A percentile compares a stretch with the other conserved stretches of the same genome.
These are phyloP conservation scores for Dioctria rufipes DNA, from an alignment of 2,888 invertebrate genomes.

Conservation along the genomic window DNA sequence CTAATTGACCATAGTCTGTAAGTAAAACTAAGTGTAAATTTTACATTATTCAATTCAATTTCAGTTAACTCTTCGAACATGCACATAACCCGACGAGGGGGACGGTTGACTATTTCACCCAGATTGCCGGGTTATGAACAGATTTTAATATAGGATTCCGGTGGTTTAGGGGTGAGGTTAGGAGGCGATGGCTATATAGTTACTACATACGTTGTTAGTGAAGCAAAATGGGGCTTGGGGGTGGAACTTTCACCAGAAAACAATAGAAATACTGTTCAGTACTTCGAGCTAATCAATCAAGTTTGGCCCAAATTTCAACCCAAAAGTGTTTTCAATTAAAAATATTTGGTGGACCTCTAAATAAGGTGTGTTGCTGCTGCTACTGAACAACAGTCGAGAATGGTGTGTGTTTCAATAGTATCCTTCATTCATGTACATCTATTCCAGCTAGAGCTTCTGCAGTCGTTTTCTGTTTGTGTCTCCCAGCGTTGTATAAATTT, in stretches of 20 bases:
- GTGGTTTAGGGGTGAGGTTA: no score
- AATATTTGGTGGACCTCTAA: background rate
- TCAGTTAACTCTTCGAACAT: no score
- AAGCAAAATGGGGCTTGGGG: background rate
- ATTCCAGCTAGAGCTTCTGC: background rate
- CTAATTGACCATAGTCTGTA: constrained; percentile 73
- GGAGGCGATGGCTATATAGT: no score
- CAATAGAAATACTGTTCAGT: background rate
- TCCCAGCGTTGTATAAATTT: background rate
- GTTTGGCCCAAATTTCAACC: background rate
- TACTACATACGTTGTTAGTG: no score
- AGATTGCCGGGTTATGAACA: background rate
- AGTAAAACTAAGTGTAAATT: constrained; percentile 66
- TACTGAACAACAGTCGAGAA: background rate
- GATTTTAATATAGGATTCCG: background rate
- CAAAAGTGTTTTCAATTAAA: constrained; percentile 19
- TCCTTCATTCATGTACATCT: no score
- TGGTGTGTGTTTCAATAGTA: background rate
- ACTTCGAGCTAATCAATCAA: background rate
- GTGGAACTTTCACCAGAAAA: background rate
- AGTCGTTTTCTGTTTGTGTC: background rate
- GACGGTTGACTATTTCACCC: background rate
- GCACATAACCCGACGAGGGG: background rate
- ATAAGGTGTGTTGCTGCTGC: background rate
- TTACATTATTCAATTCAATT: constrained; percentile 42